Evolutionary conservation across 1,140 invertebrate species (phyloP), one percentile per base, ranked within the genome.

Genomic region (Trichogramma pretiosum): DNA sequence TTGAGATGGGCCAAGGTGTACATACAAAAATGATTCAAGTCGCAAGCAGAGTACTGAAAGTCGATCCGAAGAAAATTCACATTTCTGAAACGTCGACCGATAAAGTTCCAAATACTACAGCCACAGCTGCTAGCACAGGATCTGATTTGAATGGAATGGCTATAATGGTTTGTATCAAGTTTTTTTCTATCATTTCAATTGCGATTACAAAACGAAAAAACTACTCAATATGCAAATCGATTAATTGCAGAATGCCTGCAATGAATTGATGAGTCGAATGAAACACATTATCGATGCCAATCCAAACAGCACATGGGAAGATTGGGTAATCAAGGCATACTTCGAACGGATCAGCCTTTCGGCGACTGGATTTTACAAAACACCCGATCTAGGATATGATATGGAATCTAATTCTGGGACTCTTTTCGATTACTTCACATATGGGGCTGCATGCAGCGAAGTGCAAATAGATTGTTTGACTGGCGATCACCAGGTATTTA

Each of bases 141-240:
- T 93, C 91, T 3, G 93, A 96, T 75, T 63, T 96, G 0, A 94
- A 96, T 70, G 93, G 93, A 48, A 90, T 93, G 85, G 93, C 93
- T 26, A 79, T 97, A 35, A 62, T 92, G 59, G 83, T 85, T 65
- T 73, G 71, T 65, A 47, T 35, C n/a, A n/a, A 30, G n/a, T 7
- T 30, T 8, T n/a, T n/a, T n/a, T n/a, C n/a, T 11, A 78, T 96
- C 35, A 59, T 90, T n/a, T n/a, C n/a, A 56, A 82, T 84, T 63
- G 72, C 68, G 63, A 45, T 32, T 52, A 45, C n/a, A 13, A 24
- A 19, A n/a, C n/a, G 16, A 22, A 21, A 35, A 34, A 24, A 9
- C 14, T 41, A n/a, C n/a, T n/a, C n/a, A n/a, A n/a, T n/a, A n/a
- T n/a, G n/a, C n/a, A 23, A 11, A 8, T 3, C 16, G n/a, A 39